Evolutionary conservation across 2,113 vertebrate species (phyloP).

Genomic region (Lophius piscatorius): DNA sequence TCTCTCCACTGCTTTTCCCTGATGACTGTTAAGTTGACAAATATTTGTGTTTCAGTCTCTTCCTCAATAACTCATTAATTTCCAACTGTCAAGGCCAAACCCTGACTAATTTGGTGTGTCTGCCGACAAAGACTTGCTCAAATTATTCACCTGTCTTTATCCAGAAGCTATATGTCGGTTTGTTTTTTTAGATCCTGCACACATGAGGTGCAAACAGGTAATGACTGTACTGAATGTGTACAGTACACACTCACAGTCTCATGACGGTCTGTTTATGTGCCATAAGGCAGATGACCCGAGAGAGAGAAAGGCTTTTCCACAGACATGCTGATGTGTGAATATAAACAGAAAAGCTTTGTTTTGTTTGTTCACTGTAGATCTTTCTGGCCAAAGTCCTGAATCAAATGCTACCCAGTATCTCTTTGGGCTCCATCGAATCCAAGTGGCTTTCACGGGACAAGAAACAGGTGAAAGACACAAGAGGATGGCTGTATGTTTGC

Average conservation of each 20-base stretch:
- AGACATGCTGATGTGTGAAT: constrained; percentile 25
- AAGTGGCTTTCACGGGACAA: constrained; percentile 88
- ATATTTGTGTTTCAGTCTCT: too few species aligned
- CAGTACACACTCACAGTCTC: neutral
- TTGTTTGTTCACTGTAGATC: constrained; percentile 77
- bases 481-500: neutral
- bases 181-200: neutral
- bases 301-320: constrained; percentile 5
- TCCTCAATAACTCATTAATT: constrained; percentile 4
- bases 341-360: constrained; percentile 5
- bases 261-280: constrained; percentile 13
- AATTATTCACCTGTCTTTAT: constrained; percentile 6
- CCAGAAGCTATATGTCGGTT: neutral
- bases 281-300: constrained; percentile 18
- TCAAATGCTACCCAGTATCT: constrained; percentile 87
- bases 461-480: constrained; percentile 84
- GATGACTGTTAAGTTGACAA: too few species aligned
- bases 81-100: neutral
- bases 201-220: neutral
- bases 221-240: too few species aligned
- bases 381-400: constrained; percentile 90
- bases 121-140: neutral
- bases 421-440: constrained; percentile 88
- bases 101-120: too few species aligned
- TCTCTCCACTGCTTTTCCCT: constrained; percentile 45